Percentiles rank a stretch among this genome's conserved stretches.
Evolutionary conservation across 2,888 invertebrate species (phyloP).

Genomic region (Xestoiulus laeticollis): DNA sequence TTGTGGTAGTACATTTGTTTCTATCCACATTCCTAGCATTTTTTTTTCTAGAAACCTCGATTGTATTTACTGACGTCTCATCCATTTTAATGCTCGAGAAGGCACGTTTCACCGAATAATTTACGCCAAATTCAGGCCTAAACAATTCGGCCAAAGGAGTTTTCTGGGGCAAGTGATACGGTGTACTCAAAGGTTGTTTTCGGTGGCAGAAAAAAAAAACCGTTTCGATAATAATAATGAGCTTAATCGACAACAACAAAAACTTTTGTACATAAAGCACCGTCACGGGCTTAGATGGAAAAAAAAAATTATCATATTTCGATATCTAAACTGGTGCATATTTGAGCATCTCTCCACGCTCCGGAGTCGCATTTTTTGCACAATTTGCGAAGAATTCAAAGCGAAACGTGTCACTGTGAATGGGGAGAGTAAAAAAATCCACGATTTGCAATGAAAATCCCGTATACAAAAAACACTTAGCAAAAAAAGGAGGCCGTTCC

Average conservation of each 20-base stretch:
- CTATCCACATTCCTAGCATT: neutral
- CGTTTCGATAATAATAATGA: neutral
- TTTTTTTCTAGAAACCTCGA: neutral
- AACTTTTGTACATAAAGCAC: neutral
- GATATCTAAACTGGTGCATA: slow-evolving; percentile 11
- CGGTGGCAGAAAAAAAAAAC: neutral
- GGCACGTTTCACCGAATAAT: neutral
- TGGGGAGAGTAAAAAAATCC: neutral
- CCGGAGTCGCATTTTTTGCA: neutral
- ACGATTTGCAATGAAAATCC: neutral
- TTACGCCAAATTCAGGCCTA: slow-evolving; percentile 18
- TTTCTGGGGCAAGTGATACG: slow-evolving; percentile 4
- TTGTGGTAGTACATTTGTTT: neutral
- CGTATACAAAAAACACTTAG: neutral
- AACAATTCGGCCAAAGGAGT: neutral
- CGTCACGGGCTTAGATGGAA: slow-evolving; percentile 1
- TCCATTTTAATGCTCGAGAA: neutral
- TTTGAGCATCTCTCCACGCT: neutral
- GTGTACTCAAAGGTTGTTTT: neutral
- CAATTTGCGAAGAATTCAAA: slow-evolving; percentile 12
- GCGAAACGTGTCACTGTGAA: slow-evolving; percentile 14
- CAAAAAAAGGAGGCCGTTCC: slow-evolving; percentile 17
- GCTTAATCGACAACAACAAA: neutral
- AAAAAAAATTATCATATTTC: slow-evolving; percentile 12
- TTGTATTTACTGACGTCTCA: slow-evolving; percentile 19